These are phyloP conservation scores for Pheosia tremula DNA, from an alignment of 2,888 invertebrate genomes.

Conservation along the genomic window DNA sequence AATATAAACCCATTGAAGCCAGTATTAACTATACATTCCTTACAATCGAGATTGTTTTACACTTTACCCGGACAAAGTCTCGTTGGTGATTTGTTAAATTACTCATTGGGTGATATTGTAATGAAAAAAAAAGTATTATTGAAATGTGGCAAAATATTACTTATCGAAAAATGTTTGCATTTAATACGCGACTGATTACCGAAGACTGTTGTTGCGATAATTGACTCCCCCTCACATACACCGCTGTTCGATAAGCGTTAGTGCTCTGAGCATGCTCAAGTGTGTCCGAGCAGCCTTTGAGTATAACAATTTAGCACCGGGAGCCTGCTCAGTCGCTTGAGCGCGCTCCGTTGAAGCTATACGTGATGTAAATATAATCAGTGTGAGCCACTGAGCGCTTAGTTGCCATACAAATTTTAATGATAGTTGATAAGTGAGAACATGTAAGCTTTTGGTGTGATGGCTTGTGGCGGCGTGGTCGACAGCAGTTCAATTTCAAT, in stretches of 20 bases:
- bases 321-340: constrained; percentile 17
- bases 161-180: constrained; percentile 60
- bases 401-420: constrained; percentile 82
- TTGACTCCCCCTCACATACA: constrained; percentile 43
- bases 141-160: constrained; percentile 67
- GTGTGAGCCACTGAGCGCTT: constrained; percentile 76
- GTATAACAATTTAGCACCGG: constrained; percentile 1
- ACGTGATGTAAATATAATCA: constrained; percentile 75
- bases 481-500: background rate
- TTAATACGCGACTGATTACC: constrained; percentile 67
- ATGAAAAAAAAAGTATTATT: constrained; percentile 64
- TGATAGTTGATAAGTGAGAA: constrained; percentile 74
- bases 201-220: constrained; percentile 74
- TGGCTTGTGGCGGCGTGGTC: constrained; percentile 40
- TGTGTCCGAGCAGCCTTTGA: constrained; percentile 7
- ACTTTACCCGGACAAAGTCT: constrained; percentile 55
- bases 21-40: constrained; percentile 82
- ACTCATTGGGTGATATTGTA: constrained; percentile 80
- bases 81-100: constrained; percentile 58
- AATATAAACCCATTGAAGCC: constrained; percentile 47
- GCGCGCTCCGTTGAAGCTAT: constrained; percentile 20
- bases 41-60: constrained; percentile 67
- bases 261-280: constrained; percentile 15
- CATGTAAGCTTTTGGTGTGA: constrained; percentile 52
- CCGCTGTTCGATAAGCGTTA: constrained; percentile 4